Evolutionary conservation across 2,888 invertebrate species (phyloP).

Genomic region (Bombyx huttoni): DNA sequence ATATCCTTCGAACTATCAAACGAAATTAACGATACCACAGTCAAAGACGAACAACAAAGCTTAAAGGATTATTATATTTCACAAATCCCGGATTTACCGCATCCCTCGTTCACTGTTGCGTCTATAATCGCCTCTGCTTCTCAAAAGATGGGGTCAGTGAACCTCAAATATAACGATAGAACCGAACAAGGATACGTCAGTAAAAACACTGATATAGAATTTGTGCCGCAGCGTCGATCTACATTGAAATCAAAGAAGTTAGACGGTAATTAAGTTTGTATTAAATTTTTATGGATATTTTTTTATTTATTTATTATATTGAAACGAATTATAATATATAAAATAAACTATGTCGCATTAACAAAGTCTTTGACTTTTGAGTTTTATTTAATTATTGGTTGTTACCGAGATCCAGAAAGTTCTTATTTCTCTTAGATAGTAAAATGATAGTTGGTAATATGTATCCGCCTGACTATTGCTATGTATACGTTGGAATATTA

Average conservation of each 20-base stretch:
- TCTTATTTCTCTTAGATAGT: too few relatives aligned
- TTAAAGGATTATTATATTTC: slow-evolving; percentile 26
- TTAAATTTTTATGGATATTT: neutral
- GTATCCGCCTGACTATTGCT: too few relatives aligned
- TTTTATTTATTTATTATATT: neutral
- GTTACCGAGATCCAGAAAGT: too few relatives aligned
- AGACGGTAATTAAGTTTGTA: slow-evolving; percentile 4
- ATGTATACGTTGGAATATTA: too few relatives aligned
- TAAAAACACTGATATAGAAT: slow-evolving; percentile 14
- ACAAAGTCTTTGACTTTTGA: too few relatives aligned
- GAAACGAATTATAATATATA: too few relatives aligned
- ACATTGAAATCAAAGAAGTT: slow-evolving; percentile 25
- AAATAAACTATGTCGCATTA: too few relatives aligned
- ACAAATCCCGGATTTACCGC: slow-evolving; percentile 37
- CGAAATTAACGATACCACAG: slow-evolving; percentile 11
- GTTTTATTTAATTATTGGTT: too few relatives aligned
- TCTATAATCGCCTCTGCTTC: slow-evolving; percentile 35
- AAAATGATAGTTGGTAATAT: too few relatives aligned
- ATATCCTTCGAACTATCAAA: slow-evolving; percentile 6
- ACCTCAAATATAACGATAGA: slow-evolving; percentile 28
- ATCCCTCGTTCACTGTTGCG: slow-evolving; percentile 29
- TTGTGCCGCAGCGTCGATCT: slow-evolving; percentile 32
- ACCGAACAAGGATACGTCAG: slow-evolving; percentile 21
- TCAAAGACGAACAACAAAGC: slow-evolving; percentile 17
- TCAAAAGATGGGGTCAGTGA: slow-evolving; percentile 20